These are phyloP conservation scores for Sebastes iracundus DNA, from an alignment of 2,797 vertebrate genomes.

Conservation along the genomic window DNA sequence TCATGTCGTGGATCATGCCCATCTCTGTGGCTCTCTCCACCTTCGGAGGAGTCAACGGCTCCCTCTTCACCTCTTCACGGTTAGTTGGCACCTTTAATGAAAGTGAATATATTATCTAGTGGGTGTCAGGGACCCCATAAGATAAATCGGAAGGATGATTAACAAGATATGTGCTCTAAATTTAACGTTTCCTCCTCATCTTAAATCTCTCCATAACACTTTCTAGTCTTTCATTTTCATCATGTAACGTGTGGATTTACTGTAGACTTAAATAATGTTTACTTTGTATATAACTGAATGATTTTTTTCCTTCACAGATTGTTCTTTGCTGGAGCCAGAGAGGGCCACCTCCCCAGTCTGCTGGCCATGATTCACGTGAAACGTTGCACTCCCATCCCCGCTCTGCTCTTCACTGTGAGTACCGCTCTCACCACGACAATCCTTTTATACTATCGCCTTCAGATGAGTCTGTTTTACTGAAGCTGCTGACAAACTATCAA, in stretches of 20 bases:
- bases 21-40: slow-evolving; percentile 95
- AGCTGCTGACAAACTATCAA: background rate
- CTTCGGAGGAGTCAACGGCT: slow-evolving; percentile 95
- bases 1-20: slow-evolving; percentile 97
- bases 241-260: background rate
- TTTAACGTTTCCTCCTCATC: background rate
- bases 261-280: background rate
- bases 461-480: background rate
- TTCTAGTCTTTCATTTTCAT: background rate
- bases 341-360: slow-evolving; percentile 92
- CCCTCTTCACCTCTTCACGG: slow-evolving; percentile 95
- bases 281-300: background rate
- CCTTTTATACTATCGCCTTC: background rate
- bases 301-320: slow-evolving; percentile 74
- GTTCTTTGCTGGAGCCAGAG: slow-evolving; percentile 94
- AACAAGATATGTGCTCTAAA: background rate
- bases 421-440: background rate
- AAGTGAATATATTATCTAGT: background rate
- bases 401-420: slow-evolving; percentile 92
- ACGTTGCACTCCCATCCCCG: slow-evolving; percentile 93
- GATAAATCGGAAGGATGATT: background rate
- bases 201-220: background rate
- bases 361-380: slow-evolving; percentile 94
- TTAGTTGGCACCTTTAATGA: slow-evolving; percentile 62
- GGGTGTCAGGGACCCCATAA: background rate